A percentile compares a stretch with the other conserved stretches of the same genome.
Evolutionary conservation across 2,797 vertebrate genomes (phyloP).

Genomic region (Otolemur crassicaudatus): DNA sequence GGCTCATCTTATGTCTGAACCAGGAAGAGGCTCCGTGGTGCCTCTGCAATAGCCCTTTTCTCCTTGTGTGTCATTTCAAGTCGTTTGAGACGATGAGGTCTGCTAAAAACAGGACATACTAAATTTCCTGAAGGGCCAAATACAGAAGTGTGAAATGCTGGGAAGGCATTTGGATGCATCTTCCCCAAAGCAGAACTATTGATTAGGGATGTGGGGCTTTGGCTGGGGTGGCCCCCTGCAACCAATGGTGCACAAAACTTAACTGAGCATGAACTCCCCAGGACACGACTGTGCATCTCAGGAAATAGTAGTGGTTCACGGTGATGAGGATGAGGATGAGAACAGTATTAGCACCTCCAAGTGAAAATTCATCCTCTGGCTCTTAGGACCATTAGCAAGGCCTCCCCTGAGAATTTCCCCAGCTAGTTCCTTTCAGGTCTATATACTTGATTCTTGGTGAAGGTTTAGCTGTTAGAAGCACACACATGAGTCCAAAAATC

Average conservation of each 20-base stretch:
- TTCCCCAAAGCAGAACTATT: constrained; percentile 6
- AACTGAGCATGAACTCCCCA: constrained; percentile 1
- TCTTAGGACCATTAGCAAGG: neutral
- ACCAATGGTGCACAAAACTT: constrained; percentile 63
- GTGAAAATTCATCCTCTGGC: constrained; percentile 69
- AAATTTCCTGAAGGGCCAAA: neutral
- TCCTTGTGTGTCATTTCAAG: neutral
- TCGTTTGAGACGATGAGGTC: neutral
- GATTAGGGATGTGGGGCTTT: neutral
- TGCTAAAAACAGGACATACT: neutral
- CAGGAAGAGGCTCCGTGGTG: neutral
- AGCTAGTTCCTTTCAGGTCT: constrained; percentile 49
- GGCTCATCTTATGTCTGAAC: neutral
- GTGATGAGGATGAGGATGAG: neutral
- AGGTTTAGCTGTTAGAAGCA: constrained; percentile 31
- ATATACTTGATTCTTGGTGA: neutral
- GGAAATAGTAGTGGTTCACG: constrained; percentile 67
- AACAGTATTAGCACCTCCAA: neutral
- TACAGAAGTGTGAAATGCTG: neutral
- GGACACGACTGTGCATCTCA: neutral
- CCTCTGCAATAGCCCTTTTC: neutral
- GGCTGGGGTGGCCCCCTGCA: neutral
- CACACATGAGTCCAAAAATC: constrained; percentile 56
- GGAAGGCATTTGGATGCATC: neutral
- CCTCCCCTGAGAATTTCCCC: neutral